Conservation (phyloP, 2,113 vertebrate genomes). For the Edolisoma coerulescens region DNA sequence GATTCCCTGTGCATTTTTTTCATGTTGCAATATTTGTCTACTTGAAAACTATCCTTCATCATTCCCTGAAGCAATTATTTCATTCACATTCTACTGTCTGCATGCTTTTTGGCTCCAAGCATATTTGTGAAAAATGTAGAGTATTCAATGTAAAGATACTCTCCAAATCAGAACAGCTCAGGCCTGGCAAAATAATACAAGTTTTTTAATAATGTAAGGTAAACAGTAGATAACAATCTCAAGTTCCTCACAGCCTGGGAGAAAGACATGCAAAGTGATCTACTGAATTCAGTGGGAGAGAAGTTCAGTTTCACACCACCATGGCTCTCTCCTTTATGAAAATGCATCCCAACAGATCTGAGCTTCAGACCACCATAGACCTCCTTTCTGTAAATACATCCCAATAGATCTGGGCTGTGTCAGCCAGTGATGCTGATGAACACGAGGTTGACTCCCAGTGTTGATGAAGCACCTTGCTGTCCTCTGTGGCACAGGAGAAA, state of each 20-base stretch:
- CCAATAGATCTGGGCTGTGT: background rate
- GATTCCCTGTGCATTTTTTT: background rate
- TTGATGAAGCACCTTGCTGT: background rate
- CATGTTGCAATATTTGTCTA: background rate
- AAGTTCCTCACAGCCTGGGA: background rate
- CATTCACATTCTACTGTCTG: background rate
- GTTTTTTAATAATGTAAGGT: background rate
- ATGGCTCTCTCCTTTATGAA: background rate
- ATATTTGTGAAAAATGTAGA: background rate
- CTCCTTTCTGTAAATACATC: background rate
- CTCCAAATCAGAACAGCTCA: background rate
- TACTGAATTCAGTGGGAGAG: background rate
- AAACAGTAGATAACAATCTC: background rate
- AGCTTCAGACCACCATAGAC: background rate
- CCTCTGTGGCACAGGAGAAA: background rate
- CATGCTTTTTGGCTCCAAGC: background rate
- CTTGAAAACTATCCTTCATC: background rate
- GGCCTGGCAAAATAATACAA: background rate
- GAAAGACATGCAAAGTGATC: background rate
- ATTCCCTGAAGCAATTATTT: background rate
- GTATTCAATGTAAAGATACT: background rate
- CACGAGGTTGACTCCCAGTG: rapidly evolving
- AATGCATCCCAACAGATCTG: background rate
- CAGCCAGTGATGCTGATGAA: background rate
- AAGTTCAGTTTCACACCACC: background rate